A percentile compares a stretch with the other conserved stretches of the same genome.
These are phyloP conservation scores for Hydrolagus colliei DNA, from an alignment of 2,797 vertebrate species.

Conservation along the genomic window DNA sequence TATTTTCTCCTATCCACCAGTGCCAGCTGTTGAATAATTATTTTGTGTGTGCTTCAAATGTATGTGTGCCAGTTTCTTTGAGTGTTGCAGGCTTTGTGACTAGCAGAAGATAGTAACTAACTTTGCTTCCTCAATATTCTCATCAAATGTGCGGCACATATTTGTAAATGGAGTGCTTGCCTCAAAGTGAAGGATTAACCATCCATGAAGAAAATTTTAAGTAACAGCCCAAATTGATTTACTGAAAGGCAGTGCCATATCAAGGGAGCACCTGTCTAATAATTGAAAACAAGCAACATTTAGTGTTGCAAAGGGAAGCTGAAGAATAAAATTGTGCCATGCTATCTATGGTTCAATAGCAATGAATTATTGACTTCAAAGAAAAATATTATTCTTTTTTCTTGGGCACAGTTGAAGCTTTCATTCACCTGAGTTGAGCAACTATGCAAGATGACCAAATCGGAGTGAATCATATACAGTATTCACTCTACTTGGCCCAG, in stretches of 20 bases:
- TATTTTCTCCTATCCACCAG: not conserved
- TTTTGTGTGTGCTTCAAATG: not conserved
- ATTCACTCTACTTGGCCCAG: too few relatives aligned
- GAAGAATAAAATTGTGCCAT: not conserved
- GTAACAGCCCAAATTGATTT: constrained; percentile 12
- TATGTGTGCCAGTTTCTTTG: not conserved
- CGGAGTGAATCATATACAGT: too few relatives aligned
- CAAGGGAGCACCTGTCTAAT: not conserved
- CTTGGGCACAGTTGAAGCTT: too few relatives aligned
- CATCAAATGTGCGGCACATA: not conserved
- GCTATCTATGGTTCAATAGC: too few relatives aligned
- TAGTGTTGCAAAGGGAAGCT: not conserved
- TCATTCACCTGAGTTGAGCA: too few relatives aligned
- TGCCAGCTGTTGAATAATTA: not conserved
- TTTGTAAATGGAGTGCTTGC: not conserved
- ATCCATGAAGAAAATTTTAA: constrained; percentile 17
- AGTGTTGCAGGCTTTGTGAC: too few relatives aligned
- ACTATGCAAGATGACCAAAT: too few relatives aligned
- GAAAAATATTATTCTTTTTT: too few relatives aligned
- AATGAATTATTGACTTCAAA: too few relatives aligned
- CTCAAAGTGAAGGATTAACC: constrained; percentile 23
- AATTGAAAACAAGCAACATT: not conserved
- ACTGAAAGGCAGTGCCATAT: constrained; percentile 14
- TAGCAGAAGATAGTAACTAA: not conserved
- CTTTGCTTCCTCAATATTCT: not conserved